Conservation (phyloP, 2,888 invertebrate species). For the Augiades crinisus region DNA sequence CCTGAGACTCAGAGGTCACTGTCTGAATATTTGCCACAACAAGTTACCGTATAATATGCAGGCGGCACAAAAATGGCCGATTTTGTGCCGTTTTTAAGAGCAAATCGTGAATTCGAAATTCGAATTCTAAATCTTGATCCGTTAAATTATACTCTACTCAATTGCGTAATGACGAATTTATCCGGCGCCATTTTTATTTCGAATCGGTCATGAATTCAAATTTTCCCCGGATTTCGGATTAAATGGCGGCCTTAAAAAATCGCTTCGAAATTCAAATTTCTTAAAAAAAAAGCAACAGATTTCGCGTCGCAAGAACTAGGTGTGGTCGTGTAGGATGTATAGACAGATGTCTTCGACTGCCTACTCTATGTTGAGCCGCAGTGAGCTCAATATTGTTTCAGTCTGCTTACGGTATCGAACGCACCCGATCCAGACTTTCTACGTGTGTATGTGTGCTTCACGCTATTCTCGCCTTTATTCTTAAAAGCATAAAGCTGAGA, state of each 20-base stretch:
- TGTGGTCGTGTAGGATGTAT: constrained; percentile 10
- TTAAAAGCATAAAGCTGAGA: constrained; percentile 27
- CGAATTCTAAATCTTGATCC: too few relatives aligned
- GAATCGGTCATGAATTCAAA: too few relatives aligned
- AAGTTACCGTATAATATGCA: too few relatives aligned
- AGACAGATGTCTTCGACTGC: constrained; percentile 7
- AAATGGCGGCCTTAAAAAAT: constrained; percentile 6
- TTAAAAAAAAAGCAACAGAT: constrained; percentile 25
- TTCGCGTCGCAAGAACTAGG: constrained; percentile 12
- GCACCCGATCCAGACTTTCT: constrained; percentile 28
- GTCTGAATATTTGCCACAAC: too few relatives aligned
- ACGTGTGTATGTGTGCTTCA: constrained; percentile 8
- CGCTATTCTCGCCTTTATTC: constrained; percentile 10
- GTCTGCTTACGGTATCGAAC: constrained; percentile 37
- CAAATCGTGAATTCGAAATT: too few relatives aligned
- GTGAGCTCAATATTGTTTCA: constrained; percentile 33
- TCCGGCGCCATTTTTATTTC: too few relatives aligned
- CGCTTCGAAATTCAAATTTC: constrained; percentile 28
- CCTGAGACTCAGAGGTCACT: too few relatives aligned
- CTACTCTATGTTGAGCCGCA: constrained; percentile 25
- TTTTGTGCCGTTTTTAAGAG: too few relatives aligned
- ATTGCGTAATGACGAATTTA: too few relatives aligned
- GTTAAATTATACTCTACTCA: too few relatives aligned
- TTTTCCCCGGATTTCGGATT: not conserved
- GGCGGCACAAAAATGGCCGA: too few relatives aligned